Evolutionary conservation across 2,888 invertebrate species (phyloP), one percentile per base, ranked within the genome.

Genomic region (Limnephilus rhombicus): DNA sequence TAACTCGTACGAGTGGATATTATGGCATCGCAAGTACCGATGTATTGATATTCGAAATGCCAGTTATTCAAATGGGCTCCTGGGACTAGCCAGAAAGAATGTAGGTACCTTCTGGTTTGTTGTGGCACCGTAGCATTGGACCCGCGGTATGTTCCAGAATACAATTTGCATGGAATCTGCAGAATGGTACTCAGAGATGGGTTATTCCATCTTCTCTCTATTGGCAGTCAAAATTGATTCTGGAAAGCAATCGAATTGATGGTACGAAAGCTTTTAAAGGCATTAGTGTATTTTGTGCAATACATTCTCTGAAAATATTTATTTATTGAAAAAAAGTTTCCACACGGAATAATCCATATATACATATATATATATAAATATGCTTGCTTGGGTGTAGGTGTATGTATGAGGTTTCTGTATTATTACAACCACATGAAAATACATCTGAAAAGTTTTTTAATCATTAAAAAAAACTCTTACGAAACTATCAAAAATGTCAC

Each of bases 141-240:
- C 29, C 85, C 49, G 45, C 86, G 4, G 49, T 83, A 83, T 45
- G 86, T 29, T 29, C 18, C 31, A 24, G 80, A 4, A 68, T 53
- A 37, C 68, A 88, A 88, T 88, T 88, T 88, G 68, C 88, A 53
- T 88, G 80, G 88, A 53, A 88, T 34, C 37, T 68, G 31, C 31
- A 31, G 88, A 88, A 80, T 88, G 88, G 37, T 31, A 80, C 83
- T 24, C 68, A 68, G 68, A 24, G 68, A 68, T 68, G 68, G 68
- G 24, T 68, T 68, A 68, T 68, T 68, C 68, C 24, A 68, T 7
- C 68, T 7, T 68, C 24, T 68, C 68, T 24, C 68, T 68, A 68
- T 68, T n/a, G 24, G 68, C 68, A 68, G 24, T 68, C 68, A 68
- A 68, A 24, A 24, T 68, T 24, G 68, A n/a, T 68, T 68, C 68